Conservation (phyloP, 2,888 invertebrate genomes). For the Anorthoa munda region DNA sequence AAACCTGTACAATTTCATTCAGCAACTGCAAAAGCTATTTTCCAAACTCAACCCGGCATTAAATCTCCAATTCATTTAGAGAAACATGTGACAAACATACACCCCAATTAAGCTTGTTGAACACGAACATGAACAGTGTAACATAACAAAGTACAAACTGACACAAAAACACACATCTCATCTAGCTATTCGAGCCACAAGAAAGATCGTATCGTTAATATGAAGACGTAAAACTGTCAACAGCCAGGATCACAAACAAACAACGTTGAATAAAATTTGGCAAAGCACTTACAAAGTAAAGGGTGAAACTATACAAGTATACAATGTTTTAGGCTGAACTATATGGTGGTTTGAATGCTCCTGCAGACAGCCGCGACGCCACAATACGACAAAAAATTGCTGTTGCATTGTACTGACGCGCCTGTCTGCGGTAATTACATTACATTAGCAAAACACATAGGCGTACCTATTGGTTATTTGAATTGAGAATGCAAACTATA, state of each 20-base stretch:
- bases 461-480: no score
- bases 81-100: conserved; percentile 8
- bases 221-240: conserved; percentile 71
- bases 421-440: no score
- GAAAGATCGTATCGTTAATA: conserved; percentile 73
- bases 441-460: no score
- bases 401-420: neutral
- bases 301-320: conserved; percentile 6
- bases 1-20: neutral
- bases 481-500: no score
- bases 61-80: neutral
- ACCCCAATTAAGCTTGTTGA: conserved; percentile 28
- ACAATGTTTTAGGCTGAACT: conserved; percentile 8
- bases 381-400: neutral
- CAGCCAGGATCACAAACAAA: conserved; percentile 68
- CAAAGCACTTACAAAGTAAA: conserved; percentile 31
- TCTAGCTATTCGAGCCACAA: conserved; percentile 61
- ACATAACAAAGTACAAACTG: conserved; percentile 24
- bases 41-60: neutral
- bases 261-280: conserved; percentile 53
- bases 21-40: neutral
- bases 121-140: conserved; percentile 23
- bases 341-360: neutral
- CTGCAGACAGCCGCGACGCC: no score
- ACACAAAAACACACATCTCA: conserved; percentile 68